Evolutionary conservation across 35 echinoderm and acorn worm genomes (phyloP), one percentile per base, ranked within the genome.

Genomic region (Heliocidaris tuberculata): DNA sequence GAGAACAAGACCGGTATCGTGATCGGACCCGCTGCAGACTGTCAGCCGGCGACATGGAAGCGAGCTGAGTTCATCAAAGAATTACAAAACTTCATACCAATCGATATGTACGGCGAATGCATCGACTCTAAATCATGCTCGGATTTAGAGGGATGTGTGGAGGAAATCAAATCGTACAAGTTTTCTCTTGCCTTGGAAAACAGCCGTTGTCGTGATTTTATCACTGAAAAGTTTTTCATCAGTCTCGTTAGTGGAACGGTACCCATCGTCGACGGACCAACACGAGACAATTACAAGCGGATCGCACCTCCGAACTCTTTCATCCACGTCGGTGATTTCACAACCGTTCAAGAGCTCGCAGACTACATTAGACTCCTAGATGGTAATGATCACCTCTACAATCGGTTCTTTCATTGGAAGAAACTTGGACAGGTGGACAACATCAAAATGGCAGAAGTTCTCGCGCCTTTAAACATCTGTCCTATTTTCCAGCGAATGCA

Each of bases 181-280:
- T 97, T 97, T 92, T 97, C 60, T 50, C 89, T 97, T 31, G 92
- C 96, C 16, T 92, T 97, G 87, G 96, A 97, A 86, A 97, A 96
- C 90, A 88, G 60, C 47, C 86, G 90, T 29, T 97, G 96, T 96
- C 90, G 93, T 6, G 96, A 97, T 86, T 97, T 95, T 78, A 92
- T 97, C 21, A 96, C 95, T 2, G 95, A 97, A 94, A 94, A 95
- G 85, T 50, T 97, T 17, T 97, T 95, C 60, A 86, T 96, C 47
- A 50, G 89, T 19, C 92, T 94, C 2, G 65, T n/a, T 2, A 90
- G 60, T 60, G 95, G 95, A 32, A 50, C 92, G 59, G 94, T 97
- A 12, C 96, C 96, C 21, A 92, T 97, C 48, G 96, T 97, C 49
- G 95, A 95, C 50, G 96, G 96, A 17, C 93, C 95, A 59, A 6